Conservation (phyloP, 2,797 vertebrate species). For the Streptopelia turtur region DNA sequence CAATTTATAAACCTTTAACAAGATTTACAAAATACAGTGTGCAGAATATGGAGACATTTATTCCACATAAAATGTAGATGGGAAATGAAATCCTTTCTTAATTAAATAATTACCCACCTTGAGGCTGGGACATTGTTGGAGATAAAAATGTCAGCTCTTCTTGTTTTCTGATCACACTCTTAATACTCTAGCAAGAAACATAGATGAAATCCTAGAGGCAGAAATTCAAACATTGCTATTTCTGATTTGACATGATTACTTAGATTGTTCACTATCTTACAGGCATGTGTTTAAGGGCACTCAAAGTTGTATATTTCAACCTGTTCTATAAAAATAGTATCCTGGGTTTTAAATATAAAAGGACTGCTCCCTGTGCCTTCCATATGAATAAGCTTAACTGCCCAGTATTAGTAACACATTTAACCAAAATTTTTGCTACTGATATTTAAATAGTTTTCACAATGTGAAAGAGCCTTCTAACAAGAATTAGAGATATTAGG, state of each 20-base stretch:
- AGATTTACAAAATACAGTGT: not conserved
- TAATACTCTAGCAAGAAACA: not conserved
- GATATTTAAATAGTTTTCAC: not conserved
- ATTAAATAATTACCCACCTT: not conserved
- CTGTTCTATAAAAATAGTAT: not conserved
- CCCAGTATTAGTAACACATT: fast-evolving
- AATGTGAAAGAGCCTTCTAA: not conserved
- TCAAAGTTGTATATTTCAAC: not conserved
- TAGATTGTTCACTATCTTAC: not conserved
- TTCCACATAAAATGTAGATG: not conserved
- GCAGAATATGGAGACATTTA: not conserved
- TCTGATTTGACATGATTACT: not conserved
- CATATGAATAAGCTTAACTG: not conserved
- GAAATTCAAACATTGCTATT: not conserved
- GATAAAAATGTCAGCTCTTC: not conserved
- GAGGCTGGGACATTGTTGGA: not conserved
- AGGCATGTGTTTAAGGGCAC: not conserved
- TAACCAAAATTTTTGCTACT: not conserved
- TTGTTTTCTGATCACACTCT: not conserved
- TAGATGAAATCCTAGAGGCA: not conserved
- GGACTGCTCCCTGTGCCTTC: not conserved
- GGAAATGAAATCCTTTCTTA: not conserved
- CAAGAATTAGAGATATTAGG: not conserved
- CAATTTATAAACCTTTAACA: not conserved
- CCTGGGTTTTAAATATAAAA: not conserved